Conservation (phyloP, 2,113 vertebrate genomes). For the Caracal caracal region DNA sequence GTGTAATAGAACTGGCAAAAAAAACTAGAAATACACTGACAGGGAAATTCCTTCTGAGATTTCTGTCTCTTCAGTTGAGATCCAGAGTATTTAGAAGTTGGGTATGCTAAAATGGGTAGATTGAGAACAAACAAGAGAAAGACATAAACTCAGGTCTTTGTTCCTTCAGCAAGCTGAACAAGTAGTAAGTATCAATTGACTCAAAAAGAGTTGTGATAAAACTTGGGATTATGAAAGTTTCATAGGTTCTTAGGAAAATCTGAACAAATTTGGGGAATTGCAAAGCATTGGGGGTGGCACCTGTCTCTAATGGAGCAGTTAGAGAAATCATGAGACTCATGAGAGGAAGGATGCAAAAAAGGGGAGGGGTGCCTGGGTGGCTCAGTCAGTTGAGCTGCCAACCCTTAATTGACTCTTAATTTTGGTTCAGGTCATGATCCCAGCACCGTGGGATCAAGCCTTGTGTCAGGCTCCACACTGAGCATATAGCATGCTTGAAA, state of each 20-base stretch:
- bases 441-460: too few relatives aligned
- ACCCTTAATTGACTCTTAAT: too few relatives aligned
- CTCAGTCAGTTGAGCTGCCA: too few relatives aligned
- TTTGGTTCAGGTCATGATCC: too few relatives aligned
- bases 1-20: background rate
- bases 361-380: background rate
- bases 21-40: constrained; percentile 7
- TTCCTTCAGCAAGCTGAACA: background rate
- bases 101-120: background rate
- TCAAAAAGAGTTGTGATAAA: background rate
- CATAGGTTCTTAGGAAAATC: background rate
- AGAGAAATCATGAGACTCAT: background rate
- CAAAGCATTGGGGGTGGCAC: background rate
- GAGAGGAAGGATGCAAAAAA: background rate
- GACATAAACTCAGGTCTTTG: background rate
- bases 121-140: background rate
- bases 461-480: too few relatives aligned
- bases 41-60: background rate
- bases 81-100: background rate
- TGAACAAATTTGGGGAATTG: background rate
- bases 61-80: background rate
- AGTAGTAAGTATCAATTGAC: background rate
- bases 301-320: background rate
- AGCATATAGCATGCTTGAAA: too few relatives aligned
- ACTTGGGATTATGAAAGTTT: background rate